These are phyloP conservation scores for Maniola jurtina DNA, from an alignment of 1,140 invertebrate species.

Conservation along the genomic window DNA sequence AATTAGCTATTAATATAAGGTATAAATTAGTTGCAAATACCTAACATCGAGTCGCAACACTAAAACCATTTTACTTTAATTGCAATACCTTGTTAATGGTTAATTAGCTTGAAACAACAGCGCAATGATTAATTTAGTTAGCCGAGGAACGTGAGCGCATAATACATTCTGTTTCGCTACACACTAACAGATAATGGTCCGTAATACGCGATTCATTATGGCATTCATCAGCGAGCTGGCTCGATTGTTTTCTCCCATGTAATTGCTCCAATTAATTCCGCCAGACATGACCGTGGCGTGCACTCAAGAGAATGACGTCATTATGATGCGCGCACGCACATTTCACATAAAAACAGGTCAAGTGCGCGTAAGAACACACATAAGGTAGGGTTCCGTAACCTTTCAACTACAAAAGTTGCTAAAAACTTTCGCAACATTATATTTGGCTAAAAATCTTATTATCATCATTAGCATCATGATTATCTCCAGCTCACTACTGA, in stretches of 20 bases:
- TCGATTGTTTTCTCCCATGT: constrained; percentile 69
- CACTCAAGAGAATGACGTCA: constrained; percentile 48
- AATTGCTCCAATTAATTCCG: constrained; percentile 72
- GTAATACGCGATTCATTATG: constrained; percentile 60
- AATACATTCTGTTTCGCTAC: constrained; percentile 52
- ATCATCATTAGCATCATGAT: too few relatives aligned
- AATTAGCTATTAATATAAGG: too few relatives aligned
- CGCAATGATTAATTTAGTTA: constrained; percentile 35
- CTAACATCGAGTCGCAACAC: not conserved
- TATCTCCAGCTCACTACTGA: too few relatives aligned
- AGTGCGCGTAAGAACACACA: not conserved
- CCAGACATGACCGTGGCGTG: constrained; percentile 57
- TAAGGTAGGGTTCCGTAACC: too few relatives aligned
- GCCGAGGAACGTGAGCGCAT: constrained; percentile 25
- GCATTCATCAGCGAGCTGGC: constrained; percentile 49
- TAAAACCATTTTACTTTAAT: constrained; percentile 23
- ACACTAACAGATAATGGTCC: constrained; percentile 46
- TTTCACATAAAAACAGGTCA: constrained; percentile 38
- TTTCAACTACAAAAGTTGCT: too few relatives aligned
- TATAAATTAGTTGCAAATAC: not conserved
- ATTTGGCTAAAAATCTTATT: too few relatives aligned
- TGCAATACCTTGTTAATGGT: constrained; percentile 36
- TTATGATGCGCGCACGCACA: constrained; percentile 59
- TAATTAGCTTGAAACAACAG: constrained; percentile 36
- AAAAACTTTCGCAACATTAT: too few relatives aligned